These are phyloP conservation scores for Pycnomerus fuliginosus DNA, from an alignment of 2,888 invertebrate species.

Conservation along the genomic window DNA sequence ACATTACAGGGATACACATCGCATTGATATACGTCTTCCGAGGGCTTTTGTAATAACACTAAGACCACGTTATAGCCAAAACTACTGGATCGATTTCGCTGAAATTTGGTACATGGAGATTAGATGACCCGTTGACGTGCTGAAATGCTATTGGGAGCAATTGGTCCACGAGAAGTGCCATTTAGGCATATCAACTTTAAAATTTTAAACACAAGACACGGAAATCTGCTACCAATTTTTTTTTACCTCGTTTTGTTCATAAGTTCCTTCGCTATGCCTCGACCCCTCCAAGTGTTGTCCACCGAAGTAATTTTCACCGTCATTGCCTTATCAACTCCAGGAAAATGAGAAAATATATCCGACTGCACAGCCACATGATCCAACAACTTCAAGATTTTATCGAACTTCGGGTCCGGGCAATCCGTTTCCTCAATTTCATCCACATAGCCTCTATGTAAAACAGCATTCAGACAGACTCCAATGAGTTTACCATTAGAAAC, in stretches of 20 bases:
- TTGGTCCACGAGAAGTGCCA: too few species aligned
- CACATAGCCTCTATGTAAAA: conserved; percentile 29
- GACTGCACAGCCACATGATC: conserved; percentile 59
- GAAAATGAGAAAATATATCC: conserved; percentile 60
- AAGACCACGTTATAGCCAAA: too few species aligned
- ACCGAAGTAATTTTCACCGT: conserved; percentile 69
- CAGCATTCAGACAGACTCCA: conserved; percentile 49
- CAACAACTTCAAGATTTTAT: conserved; percentile 63
- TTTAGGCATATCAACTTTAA: too few species aligned
- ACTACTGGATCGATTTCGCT: too few species aligned
- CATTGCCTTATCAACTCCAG: conserved; percentile 57
- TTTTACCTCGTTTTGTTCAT: conserved; percentile 64
- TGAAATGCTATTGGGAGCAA: too few species aligned
- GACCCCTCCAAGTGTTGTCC: conserved; percentile 63
- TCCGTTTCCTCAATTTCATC: conserved; percentile 52
- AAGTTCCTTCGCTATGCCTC: conserved; percentile 66
- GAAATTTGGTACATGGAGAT: too few species aligned
- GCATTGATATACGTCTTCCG: too few species aligned
- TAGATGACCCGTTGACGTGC: too few species aligned
- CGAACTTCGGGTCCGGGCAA: conserved; percentile 63
- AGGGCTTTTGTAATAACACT: too few species aligned
- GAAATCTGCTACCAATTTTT: too few species aligned
- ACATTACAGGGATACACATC: too few species aligned
- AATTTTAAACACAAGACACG: too few species aligned
- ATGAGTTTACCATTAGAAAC: conserved; percentile 59